phyloP scores from a whole-genome alignment of 2,797 vertebrate genomes.

The Sebastiscus albofasciatus region DNA sequence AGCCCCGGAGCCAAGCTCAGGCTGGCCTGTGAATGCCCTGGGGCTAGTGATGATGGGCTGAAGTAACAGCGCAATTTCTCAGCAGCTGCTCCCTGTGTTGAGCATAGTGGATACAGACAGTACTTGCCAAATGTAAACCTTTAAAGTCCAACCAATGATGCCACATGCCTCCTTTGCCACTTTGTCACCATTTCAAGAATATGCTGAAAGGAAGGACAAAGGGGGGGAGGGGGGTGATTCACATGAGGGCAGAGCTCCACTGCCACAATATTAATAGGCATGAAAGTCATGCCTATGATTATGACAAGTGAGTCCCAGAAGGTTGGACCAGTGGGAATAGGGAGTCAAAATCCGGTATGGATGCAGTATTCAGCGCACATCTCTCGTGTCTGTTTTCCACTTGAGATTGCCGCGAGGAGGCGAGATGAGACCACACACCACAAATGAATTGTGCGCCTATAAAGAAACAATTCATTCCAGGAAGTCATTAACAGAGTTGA shows the following conservation, averaged over 20 bases:
- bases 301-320: constrained; percentile 63
- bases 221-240: background rate
- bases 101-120: constrained; percentile 53
- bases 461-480: constrained; percentile 44
- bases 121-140: constrained; percentile 67
- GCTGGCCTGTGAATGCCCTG: constrained; percentile 73
- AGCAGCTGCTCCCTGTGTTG: constrained; percentile 72
- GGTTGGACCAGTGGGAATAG: constrained; percentile 38
- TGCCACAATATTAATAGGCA: constrained; percentile 52
- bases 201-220: constrained; percentile 50
- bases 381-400: constrained; percentile 49
- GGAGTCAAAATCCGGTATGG: constrained; percentile 50
- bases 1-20: constrained; percentile 75
- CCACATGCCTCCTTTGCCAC: constrained; percentile 56
- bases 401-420: constrained; percentile 47
- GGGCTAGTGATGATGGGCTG: constrained; percentile 76
- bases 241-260: constrained; percentile 39
- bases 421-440: constrained; percentile 50
- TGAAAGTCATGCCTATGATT: constrained; percentile 69
- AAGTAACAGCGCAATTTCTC: constrained; percentile 71
- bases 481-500: constrained; percentile 48
- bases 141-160: constrained; percentile 65
- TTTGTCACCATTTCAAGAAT: constrained; percentile 61
- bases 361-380: constrained; percentile 59
- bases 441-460: constrained; percentile 57